Base-by-base conservation (phyloP, 2,113 vertebrate species). In the Eleginops maclovinus region DNA sequence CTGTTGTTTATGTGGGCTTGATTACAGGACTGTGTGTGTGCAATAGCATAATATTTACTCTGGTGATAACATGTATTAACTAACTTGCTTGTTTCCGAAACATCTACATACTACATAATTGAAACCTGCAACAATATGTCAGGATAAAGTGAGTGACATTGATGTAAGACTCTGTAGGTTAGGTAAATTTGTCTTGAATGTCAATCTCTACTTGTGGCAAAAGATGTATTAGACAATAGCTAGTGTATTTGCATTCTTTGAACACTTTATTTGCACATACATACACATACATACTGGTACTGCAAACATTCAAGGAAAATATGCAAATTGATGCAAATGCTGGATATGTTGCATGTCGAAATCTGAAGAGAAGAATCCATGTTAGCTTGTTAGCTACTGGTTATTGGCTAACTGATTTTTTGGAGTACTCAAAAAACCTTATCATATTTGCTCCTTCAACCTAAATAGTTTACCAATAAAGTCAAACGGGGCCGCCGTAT, bases 191-290 rank as follows among this genome's bases (percentile, higher is more conserved):
- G n/a, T n/a, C n/a, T n/a, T n/a, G n/a, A n/a, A n/a, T n/a, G n/a
- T n/a, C n/a, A n/a, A n/a, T n/a, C n/a, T n/a, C n/a, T n/a, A n/a
- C n/a, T n/a, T n/a, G n/a, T n/a, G n/a, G n/a, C n/a, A n/a, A n/a
- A n/a, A n/a, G n/a, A n/a, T n/a, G n/a, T n/a, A n/a, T n/a, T n/a
- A n/a, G n/a, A n/a, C n/a, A n/a, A 2, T 2, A 24, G 28, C 31
- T 50, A 21, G 19, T 41, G 56, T 17, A 56, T 82, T 77, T 80
- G 24, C 53, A 73, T 78, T 41, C 31, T 41, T 56, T 22, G 64
- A 59, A 49, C 4, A 8, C 31, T 24, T 62, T 53, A 75, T 81
- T 81, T 81, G 61, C 69, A 86, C 31, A 17, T 89, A 79, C 82
- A 75, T 77, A 65, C 69, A 86, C 31, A 17, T 89, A 79, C 82